Evolutionary conservation across 2,113 vertebrate genomes (phyloP), one percentile per base, ranked within the genome.

Genomic region (Salvator merianae): DNA sequence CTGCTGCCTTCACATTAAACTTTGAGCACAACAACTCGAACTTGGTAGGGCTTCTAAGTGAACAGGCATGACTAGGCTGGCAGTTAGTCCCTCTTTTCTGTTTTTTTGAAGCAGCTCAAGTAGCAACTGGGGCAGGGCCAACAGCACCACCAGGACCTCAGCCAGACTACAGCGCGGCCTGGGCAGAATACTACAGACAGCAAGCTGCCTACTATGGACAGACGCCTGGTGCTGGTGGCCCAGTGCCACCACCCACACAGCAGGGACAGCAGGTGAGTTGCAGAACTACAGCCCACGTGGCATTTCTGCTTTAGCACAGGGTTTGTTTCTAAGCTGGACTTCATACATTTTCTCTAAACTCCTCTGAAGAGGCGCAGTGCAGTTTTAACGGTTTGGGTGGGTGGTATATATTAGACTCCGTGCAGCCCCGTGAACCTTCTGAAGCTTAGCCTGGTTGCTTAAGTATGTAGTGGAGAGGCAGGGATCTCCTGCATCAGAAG

Each of bases 111-210:
- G 90, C 95, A 89, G 94, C 96, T 70, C 94, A 96, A 75, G 96
- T 94, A 85, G 94, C 95, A 81, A 94, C 93, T 0, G 83, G 83
- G n/a, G 93, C 93, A 74, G 95, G 95, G 74, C 93, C 96, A 1
- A 91, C 95, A 30, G 96, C 95, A 0, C 96, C 94, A 7, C 96
- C 93, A 0, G 90, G 96, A 87, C 86, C 96, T 88, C 90, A 97
- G 78, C 97, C 97, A 6, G 98, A 98, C 91, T 98, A 98, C 91
- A 98, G 97, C 6, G 98, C 97, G 0, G 98, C 98, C 81, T 98
- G 98, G 98, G 98, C 97, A 0, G 98, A 98, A 89, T 98, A 98
- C 91, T 98, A 98, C 94, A 96, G 98, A 94, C 98, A 98, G 93
- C 98, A 98, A 92, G 97, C 97, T 2, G 98, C 97, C 62, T 98